phyloP scores from a whole-genome alignment of 2,888 invertebrate genomes.

The Reticulitermes lucifugus region DNA sequence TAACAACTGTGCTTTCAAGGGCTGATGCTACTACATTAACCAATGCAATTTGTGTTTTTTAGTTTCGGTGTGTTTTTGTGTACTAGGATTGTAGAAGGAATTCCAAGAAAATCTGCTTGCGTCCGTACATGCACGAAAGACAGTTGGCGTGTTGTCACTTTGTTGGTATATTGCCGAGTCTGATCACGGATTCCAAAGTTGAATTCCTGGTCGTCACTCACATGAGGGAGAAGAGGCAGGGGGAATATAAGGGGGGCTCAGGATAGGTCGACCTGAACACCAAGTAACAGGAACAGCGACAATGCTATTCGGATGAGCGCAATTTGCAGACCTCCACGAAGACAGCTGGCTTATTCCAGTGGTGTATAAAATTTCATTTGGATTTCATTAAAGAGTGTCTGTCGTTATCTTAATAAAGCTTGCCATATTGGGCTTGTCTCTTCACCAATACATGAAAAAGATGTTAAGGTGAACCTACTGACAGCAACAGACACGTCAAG shows the following conservation, averaged over 20 bases:
- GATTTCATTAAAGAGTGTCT: not conserved
- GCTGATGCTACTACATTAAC: too few species aligned
- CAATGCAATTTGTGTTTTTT: too few species aligned
- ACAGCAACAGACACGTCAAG: not conserved
- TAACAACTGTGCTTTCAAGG: too few species aligned
- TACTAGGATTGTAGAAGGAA: not conserved
- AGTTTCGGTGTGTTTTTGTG: not conserved
- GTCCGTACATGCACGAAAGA: not conserved
- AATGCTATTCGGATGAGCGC: not conserved
- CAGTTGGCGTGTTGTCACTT: not conserved
- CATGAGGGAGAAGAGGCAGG: not conserved
- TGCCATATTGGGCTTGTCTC: not conserved
- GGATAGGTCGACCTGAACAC: conserved; percentile 18
- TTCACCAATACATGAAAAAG: not conserved
- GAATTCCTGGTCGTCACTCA: conserved; percentile 39
- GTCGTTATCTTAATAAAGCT: not conserved
- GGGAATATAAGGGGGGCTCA: not conserved
- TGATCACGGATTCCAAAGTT: conserved; percentile 22
- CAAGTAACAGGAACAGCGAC: not conserved
- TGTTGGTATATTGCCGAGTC: not conserved
- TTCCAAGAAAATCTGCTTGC: not conserved
- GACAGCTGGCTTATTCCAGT: not conserved
- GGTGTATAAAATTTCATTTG: not conserved
- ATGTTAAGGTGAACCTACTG: not conserved
- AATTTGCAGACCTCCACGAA: not conserved